Base-by-base conservation (phyloP, 2,113 vertebrate species). In the Erythrocercus mccallii region DNA sequence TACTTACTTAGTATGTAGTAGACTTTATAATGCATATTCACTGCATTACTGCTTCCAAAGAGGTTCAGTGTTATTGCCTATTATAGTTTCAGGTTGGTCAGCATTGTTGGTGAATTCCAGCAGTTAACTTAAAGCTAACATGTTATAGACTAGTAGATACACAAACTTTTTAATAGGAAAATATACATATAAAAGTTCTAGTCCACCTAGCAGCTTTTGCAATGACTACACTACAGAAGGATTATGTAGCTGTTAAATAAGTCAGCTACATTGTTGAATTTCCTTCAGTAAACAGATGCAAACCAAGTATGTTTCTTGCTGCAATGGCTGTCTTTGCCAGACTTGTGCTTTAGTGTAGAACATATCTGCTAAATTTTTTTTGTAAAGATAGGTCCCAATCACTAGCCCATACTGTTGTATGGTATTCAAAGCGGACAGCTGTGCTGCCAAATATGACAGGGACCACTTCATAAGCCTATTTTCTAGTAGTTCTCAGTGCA, bases 191-290 rank as follows among this genome's bases (percentile, higher is more conserved):
- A 44, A 54, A 80, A 7, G 79, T 40, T 88, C 56, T 62, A 83
- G 50, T 66, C 28, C 35, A 80, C 30, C 37, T 89, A 28, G 16
- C 30, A 79, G 66, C 60, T 83, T 56, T 80, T 91, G 62, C 64
- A 82, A 61, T 92, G 88, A 77, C 51, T 92, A 65, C 30, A 48
- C 84, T 92, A 70, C 24, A 81, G 85, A 48, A 79, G 58, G 51
- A 91, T 95, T 91, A 37, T 38, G 5, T 88, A 42, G 83, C 79
- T 78, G 20, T 69, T 82, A 82, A 82, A 72, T 92, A 95, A 97
- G 81, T 79, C 42, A 92, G 5, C 37, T 70, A 64, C 60, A 64
- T 73, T 60, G 54, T 24, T 79, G 58, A 88, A 91, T 94, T 96
- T 93, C 78, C 65, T 92, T 12, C 37, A 58, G 53, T 64, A 81